Conservation (phyloP, 2,888 invertebrate genomes). For the Pyrrhosoma nymphula region DNA sequence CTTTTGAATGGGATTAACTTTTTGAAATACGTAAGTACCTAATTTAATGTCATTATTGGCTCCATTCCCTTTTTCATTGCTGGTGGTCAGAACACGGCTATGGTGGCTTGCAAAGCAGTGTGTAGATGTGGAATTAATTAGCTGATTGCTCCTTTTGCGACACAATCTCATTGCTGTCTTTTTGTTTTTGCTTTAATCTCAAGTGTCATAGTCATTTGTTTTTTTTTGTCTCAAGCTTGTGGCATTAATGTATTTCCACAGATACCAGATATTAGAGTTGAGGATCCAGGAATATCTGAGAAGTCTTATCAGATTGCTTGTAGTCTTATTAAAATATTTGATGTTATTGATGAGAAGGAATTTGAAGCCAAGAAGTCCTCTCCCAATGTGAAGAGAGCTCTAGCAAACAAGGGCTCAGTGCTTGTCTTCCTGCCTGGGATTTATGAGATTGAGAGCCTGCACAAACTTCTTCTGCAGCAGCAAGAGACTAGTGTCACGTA, state of each 20-base stretch:
- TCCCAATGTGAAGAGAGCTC: slow-evolving; percentile 6
- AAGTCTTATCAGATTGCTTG: slow-evolving; percentile 83
- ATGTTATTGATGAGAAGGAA: slow-evolving; percentile 81
- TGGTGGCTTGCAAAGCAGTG: too few relatives aligned
- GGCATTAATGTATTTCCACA: slow-evolving; percentile 72
- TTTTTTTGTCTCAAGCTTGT: not conserved
- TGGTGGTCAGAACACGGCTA: too few relatives aligned
- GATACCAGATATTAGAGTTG: slow-evolving; percentile 79
- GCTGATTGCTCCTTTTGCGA: too few relatives aligned
- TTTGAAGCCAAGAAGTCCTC: slow-evolving; percentile 69
- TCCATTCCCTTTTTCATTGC: too few relatives aligned
- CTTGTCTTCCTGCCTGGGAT: slow-evolving; percentile 95
- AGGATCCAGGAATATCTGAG: slow-evolving; percentile 81
- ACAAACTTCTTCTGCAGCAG: slow-evolving; percentile 76
- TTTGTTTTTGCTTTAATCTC: not conserved
- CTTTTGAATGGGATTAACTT: too few relatives aligned
- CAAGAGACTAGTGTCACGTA: slow-evolving; percentile 23
- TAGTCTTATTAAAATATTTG: slow-evolving; percentile 84
- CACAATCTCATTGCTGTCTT: not conserved
- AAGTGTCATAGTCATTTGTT: not conserved
- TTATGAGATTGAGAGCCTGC: slow-evolving; percentile 88
- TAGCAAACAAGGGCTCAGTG: slow-evolving; percentile 82
- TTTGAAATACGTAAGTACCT: too few relatives aligned
- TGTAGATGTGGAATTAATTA: too few relatives aligned
- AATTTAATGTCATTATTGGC: too few relatives aligned